These are phyloP conservation scores for Phaedon cochleariae DNA, from an alignment of 2,888 invertebrate genomes.

Conservation along the genomic window DNA sequence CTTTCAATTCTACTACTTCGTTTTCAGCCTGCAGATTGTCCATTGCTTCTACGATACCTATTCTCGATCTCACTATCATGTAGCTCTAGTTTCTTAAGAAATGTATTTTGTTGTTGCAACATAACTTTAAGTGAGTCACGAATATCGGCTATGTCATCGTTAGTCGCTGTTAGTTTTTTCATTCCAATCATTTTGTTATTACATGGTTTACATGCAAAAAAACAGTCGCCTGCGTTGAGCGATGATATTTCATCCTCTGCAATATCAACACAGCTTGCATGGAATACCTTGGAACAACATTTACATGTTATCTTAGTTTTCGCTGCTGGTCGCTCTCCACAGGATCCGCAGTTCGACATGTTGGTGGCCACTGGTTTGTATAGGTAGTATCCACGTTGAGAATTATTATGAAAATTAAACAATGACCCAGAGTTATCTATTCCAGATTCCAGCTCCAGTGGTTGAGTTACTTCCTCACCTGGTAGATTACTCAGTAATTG, in stretches of 20 bases:
- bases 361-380: background rate
- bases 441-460: background rate
- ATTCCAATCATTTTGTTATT: background rate
- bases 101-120: background rate
- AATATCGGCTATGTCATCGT: background rate
- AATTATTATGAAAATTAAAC: no score
- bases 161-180: background rate
- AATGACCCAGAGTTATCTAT: background rate
- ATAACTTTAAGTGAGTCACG: background rate
- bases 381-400: background rate
- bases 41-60: background rate
- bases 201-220: background rate
- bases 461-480: background rate
- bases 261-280: background rate
- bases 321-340: background rate
- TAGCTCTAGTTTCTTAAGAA: background rate
- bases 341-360: background rate
- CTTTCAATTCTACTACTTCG: background rate
- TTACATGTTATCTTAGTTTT: background rate
- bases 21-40: background rate
- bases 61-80: background rate
- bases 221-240: background rate
- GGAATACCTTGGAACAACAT: background rate
- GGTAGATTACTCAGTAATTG: background rate
- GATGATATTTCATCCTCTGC: background rate